Base-by-base conservation (phyloP, 2,888 invertebrate species). In the Allacma fusca region DNA sequence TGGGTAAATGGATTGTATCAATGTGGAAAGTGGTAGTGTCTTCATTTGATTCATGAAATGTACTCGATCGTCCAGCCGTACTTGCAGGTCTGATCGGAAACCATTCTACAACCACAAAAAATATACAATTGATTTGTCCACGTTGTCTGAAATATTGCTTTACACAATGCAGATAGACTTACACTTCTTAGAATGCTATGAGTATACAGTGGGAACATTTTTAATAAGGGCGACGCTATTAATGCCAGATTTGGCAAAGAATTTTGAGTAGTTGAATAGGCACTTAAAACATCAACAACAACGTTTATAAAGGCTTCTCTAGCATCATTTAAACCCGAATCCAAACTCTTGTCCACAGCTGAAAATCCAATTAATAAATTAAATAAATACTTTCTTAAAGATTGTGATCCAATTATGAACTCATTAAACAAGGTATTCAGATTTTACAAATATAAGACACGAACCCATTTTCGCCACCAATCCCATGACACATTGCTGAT, bases 291-390 rank as follows among this genome's bases (percentile, higher is more conserved):
- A 89, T 99, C 99, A 78, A 96, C 91, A 0, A 94, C 95, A 28
- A 96, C 97, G 88, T 97, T 98, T 83, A 97, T 93, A 76, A 99
- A 91, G 16, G 98, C 99, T 87, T 99, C 99, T 62, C 97, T 90
- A 0, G 98, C 98, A 87, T 99, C 98, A 9, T 92, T 89, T 86
- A 98, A 88, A 70, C 93, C 95, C 29, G 95, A 92, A 62, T 93
- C 90, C 85, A 93, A 89, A 80, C 95, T 94, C 65, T 97, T 90
- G 87, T 99, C 98, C 79, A 96, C 97, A 80, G 97, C 94, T 93
- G 86, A 34, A 79, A 75, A 62, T 21, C 1, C 62, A 59, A 7
- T 21, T 7, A 59, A 13, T 59, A 59, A 7, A 23, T 59, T 59
- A 13, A 7, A 59, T n/a, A n/a, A n/a, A n/a, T n/a, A n/a, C n/a